Base-by-base conservation (phyloP, 2,888 invertebrate genomes). In the Conus canariensis region DNA sequence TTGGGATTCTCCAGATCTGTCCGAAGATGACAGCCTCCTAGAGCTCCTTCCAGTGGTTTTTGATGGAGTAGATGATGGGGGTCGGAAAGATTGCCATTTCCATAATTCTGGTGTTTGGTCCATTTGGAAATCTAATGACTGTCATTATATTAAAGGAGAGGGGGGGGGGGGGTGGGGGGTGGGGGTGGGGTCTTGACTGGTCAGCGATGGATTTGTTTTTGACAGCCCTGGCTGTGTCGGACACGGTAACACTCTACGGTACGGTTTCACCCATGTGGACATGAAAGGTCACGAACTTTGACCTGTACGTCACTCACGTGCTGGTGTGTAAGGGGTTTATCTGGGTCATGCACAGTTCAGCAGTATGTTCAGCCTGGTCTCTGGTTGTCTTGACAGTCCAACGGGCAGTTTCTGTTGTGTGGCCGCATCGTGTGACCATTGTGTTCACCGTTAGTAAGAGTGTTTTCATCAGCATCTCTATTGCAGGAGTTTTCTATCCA, bases 311-410 rank as follows among this genome's bases (percentile, higher is more conserved):
- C n/a, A 56, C 90, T 30, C 92, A 92, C 88, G 87, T 89, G 30
- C 85, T 92, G 10, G 88, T 92, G 94, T 85, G 85, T 12, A 85
- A 85, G n/a, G 45, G 59, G 59, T 8, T 12, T 3, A 60, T 60
- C 12, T 85, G 94, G 91, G 83, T 94, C 22, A 92, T 94, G 7
- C 94, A 94, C 85, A 92, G 92, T 30, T 91, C 94, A 4, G 88
- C 94, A 0, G 93, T 94, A 59, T 92, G 93, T 80, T 94, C 94
- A 0, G 93, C 94, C 0, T 95, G 95, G 95, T 92, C 95, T 19
- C 91, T 95, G 58, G 93, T 94, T 14, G 92, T 92, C 9, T 93
- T 95, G 25, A 95, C 94, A 0, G 56, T 94, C 70, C 94, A 95
- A 80, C 85, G 95, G 30, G 93, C 93, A 0, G 91, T 94, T 9